Percentiles rank a stretch among this genome's conserved stretches.
phyloP scores from a whole-genome alignment of 2,888 invertebrate species.

The Fabriciana adippe region DNA sequence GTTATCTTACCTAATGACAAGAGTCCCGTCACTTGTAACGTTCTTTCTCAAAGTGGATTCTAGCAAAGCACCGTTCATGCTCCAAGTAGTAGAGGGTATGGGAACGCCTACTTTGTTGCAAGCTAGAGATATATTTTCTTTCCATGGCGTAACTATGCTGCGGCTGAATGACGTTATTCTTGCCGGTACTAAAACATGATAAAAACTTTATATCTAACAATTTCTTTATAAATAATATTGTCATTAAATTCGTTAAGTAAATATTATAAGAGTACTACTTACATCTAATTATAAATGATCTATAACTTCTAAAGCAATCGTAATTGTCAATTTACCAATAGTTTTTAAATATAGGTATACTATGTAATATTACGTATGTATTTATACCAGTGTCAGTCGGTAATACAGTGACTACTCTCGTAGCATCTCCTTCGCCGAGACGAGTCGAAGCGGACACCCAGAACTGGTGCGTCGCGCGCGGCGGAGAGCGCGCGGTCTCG shows the following conservation, averaged over 20 bases:
- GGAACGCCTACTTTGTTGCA: constrained; percentile 94
- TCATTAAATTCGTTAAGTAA: too few relatives aligned
- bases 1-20: constrained; percentile 87
- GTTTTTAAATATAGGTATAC: not conserved
- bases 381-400: constrained; percentile 85
- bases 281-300: too few relatives aligned
- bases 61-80: constrained; percentile 87
- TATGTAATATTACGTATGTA: not conserved
- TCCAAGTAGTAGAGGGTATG: constrained; percentile 89
- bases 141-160: constrained; percentile 91
- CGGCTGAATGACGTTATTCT: constrained; percentile 94
- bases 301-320: not conserved
- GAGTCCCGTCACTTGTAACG: constrained; percentile 86
- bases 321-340: not conserved
- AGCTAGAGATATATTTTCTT: constrained; percentile 90
- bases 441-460: constrained; percentile 89
- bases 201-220: not conserved
- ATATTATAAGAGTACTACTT: too few relatives aligned
- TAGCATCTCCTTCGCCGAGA: constrained; percentile 92
- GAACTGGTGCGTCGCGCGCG: constrained; percentile 88
- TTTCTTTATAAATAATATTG: too few relatives aligned
- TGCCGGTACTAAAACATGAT: constrained; percentile 86
- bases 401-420: constrained; percentile 88
- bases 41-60: constrained; percentile 87
- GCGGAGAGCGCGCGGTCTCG: constrained; percentile 87